phyloP scores from a whole-genome alignment of 2,888 invertebrate genomes.

The Urechis unicinctus region DNA sequence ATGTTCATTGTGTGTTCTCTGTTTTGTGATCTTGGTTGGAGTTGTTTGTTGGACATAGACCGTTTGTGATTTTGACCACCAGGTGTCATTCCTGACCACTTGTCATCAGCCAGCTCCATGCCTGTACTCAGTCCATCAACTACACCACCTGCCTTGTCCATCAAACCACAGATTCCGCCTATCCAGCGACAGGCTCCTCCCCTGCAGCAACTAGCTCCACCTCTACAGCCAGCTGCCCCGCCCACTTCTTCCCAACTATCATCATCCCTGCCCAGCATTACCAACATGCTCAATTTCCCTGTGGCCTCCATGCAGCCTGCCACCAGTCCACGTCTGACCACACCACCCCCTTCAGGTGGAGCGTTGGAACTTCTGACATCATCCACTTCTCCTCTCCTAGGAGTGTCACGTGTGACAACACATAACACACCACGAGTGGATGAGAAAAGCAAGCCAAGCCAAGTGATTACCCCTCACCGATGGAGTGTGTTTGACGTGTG shows the following conservation, averaged over 20 bases:
- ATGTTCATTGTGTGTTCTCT: no score
- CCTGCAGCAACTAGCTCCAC: constrained; percentile 13
- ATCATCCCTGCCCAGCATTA: constrained; percentile 5
- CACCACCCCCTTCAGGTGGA: neutral
- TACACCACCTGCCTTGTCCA: no score
- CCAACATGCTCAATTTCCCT: constrained; percentile 6
- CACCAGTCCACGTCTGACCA: neutral
- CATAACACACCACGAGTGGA: constrained; percentile 8
- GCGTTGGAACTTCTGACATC: no score
- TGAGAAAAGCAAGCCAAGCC: neutral
- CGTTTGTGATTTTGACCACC: no score
- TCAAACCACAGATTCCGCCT: no score
- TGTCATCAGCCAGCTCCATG: no score
- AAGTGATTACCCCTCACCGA: constrained; percentile 56
- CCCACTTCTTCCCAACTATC: constrained; percentile 1
- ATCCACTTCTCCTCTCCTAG: no score
- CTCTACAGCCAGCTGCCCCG: constrained; percentile 3
- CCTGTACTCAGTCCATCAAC: no score
- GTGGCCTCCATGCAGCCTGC: neutral
- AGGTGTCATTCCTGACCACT: no score
- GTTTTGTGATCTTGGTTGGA: no score
- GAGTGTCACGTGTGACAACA: neutral
- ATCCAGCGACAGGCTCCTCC: no score
- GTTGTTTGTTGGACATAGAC: no score
- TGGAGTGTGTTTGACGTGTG: constrained; percentile 85